phyloP scores from a whole-genome alignment of 2,888 invertebrate species.

The Drosophila prostipennis region DNA sequence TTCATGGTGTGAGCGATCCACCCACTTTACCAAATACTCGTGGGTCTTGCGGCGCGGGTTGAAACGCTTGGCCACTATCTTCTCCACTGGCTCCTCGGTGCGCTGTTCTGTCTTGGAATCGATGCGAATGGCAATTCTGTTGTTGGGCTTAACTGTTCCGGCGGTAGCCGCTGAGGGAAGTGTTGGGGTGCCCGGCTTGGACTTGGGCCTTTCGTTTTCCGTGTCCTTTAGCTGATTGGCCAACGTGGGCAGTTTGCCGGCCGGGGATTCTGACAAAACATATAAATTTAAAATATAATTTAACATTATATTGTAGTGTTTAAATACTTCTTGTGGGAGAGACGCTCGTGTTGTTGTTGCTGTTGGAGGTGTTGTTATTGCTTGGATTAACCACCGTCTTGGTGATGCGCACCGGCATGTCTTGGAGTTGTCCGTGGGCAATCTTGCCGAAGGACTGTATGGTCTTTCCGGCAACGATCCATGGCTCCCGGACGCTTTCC shows the following conservation, averaged over 20 bases:
- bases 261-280: slow-evolving; percentile 49
- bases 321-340: slow-evolving; percentile 75
- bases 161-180: slow-evolving; percentile 29
- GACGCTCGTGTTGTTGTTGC: slow-evolving; percentile 52
- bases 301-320: not conserved
- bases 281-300: not conserved
- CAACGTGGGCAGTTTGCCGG: slow-evolving; percentile 61
- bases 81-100: slow-evolving; percentile 91
- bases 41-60: slow-evolving; percentile 91
- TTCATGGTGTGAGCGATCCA: slow-evolving; percentile 91
- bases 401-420: slow-evolving; percentile 84
- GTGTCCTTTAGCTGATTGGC: slow-evolving; percentile 69
- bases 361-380: slow-evolving; percentile 62
- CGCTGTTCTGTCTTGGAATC: slow-evolving; percentile 65
- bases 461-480: slow-evolving; percentile 92
- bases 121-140: slow-evolving; percentile 80
- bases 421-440: slow-evolving; percentile 83
- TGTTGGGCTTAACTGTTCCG: slow-evolving; percentile 57
- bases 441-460: slow-evolving; percentile 90
- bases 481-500: slow-evolving; percentile 89
- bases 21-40: slow-evolving; percentile 95
- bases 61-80: slow-evolving; percentile 92
- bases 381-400: slow-evolving; percentile 83
- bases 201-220: slow-evolving; percentile 72
- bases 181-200: slow-evolving; percentile 62